Evolutionary conservation across 2,797 vertebrate genomes (phyloP).

Genomic region (Phalanger gymnotis): DNA sequence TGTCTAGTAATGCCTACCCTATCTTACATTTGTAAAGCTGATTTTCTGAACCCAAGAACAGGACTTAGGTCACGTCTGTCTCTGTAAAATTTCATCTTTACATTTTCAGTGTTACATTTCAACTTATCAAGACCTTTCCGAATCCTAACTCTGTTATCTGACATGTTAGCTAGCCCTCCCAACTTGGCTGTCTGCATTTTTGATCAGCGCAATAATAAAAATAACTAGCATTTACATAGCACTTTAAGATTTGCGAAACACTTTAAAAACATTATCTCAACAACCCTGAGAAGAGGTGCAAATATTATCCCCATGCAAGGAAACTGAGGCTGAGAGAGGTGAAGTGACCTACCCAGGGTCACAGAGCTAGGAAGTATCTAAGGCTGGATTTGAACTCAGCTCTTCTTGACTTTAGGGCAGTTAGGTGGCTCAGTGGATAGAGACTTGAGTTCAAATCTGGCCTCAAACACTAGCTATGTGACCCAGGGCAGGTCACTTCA

Average conservation of each 20-base stretch:
- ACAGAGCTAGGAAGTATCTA: neutral
- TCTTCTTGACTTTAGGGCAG: neutral
- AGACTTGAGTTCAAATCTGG: neutral
- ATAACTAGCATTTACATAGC: neutral
- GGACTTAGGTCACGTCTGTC: neutral
- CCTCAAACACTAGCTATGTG: neutral
- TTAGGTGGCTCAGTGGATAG: neutral
- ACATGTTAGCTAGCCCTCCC: neutral
- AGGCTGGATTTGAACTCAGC: neutral
- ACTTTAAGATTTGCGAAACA: neutral
- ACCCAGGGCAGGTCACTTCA: neutral
- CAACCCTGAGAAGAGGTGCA: slow-evolving; percentile 2
- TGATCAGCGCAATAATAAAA: neutral
- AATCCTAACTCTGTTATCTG: neutral
- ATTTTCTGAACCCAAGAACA: neutral
- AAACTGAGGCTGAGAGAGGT: neutral
- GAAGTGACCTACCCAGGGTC: slow-evolving; percentile 36
- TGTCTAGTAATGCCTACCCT: neutral
- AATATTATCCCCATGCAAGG: slow-evolving; percentile 17
- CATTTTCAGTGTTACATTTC: neutral
- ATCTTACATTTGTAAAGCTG: neutral
- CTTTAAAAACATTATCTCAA: slow-evolving; percentile 20
- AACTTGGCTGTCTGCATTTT: neutral
- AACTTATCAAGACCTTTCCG: neutral
- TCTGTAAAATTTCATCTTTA: neutral